Conservation (phyloP, 2,797 vertebrate genomes). For the Scomberomorus guttatus region DNA sequence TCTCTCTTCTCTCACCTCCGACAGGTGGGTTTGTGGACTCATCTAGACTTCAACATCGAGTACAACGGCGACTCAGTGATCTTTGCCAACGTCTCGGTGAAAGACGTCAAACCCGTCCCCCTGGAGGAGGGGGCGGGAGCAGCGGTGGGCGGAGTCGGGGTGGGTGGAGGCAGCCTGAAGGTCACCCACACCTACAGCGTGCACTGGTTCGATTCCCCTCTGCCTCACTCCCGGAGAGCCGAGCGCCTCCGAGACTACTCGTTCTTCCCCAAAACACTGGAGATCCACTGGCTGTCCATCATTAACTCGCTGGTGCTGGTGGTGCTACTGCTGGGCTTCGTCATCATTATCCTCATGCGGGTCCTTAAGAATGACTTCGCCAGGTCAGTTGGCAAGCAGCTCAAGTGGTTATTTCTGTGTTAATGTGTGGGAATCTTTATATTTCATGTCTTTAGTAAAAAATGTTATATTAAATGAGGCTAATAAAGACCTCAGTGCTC, state of each 20-base stretch:
- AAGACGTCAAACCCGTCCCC: slow-evolving; percentile 92
- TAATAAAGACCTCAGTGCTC: not conserved
- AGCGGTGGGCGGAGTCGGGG: slow-evolving; percentile 77
- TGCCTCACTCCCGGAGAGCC: slow-evolving; percentile 83
- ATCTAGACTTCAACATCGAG: slow-evolving; percentile 94
- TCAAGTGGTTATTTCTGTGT: not conserved
- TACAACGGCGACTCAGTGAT: slow-evolving; percentile 91
- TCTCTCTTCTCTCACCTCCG: not conserved
- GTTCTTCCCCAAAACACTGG: slow-evolving; percentile 94
- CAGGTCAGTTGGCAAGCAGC: slow-evolving; percentile 76
- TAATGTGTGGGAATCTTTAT: not conserved
- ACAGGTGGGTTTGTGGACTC: slow-evolving; percentile 93
- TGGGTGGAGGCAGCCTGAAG: slow-evolving; percentile 79
- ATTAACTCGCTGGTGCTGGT: slow-evolving; percentile 96
- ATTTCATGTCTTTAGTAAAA: not conserved
- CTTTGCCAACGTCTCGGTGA: slow-evolving; percentile 93
- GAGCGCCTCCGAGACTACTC: slow-evolving; percentile 90
- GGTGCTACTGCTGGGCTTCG: slow-evolving; percentile 93
- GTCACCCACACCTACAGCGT: slow-evolving; percentile 93
- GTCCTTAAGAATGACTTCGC: slow-evolving; percentile 95
- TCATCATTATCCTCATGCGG: slow-evolving; percentile 96
- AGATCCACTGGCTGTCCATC: slow-evolving; percentile 97
- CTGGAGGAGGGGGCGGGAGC: slow-evolving; percentile 86
- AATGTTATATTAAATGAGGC: not conserved
- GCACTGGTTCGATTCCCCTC: slow-evolving; percentile 90